Evolutionary conservation across 2,113 vertebrate species (phyloP), one percentile per base, ranked within the genome.

Genomic region (Notothenia rossii): DNA sequence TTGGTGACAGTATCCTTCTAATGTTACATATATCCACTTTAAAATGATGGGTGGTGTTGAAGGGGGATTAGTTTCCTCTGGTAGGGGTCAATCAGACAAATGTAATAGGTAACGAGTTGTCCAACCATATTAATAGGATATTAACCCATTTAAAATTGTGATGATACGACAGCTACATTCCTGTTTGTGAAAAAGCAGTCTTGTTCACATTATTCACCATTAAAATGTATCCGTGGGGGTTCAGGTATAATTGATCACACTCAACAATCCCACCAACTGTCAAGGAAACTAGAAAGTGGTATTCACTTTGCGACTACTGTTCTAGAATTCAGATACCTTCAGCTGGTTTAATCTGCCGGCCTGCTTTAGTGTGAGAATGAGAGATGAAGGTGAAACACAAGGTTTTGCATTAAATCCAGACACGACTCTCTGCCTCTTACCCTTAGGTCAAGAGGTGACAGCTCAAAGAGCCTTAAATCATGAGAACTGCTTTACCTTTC

Each of bases 401-500:
- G 81, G 70, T 85, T 91, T 86, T 79, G 76, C 82, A 85, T 89
- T 82, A 93, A 91, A 92, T 84, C 91, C 91, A 70, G 59, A 36
- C 85, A 85, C 76, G 90, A 81, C 78, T 89, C 86, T 84, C 83
- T 85, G 83, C 83, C 82, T 87, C 90, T 92, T 89, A 90, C 81
- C 84, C 87, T 48, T n/a, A 91, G 92, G 93, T 93, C 90, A 91
- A 85, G 90, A 82, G 93, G 92, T 92, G 82, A 89, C 78, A 85
- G 84, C 91, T 90, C 88, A 91, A 88, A 89, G 86, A 87, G 81
- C 88, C 85, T 91, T 90, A 88, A 94, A 91, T 90, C 91, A 92
- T 90, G 91, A 94, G 92, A 93, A 94, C 92, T 84, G 88, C 86
- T 86, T 94, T 94, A 93, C 92, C 91, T 93, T 93, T 87, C 86